Percentiles rank a stretch among this genome's conserved stretches.
These are phyloP conservation scores for Aurelia aurita DNA, from an alignment of 30 jellyfish, hydroid and myxozoan genomes.

Conservation along the genomic window DNA sequence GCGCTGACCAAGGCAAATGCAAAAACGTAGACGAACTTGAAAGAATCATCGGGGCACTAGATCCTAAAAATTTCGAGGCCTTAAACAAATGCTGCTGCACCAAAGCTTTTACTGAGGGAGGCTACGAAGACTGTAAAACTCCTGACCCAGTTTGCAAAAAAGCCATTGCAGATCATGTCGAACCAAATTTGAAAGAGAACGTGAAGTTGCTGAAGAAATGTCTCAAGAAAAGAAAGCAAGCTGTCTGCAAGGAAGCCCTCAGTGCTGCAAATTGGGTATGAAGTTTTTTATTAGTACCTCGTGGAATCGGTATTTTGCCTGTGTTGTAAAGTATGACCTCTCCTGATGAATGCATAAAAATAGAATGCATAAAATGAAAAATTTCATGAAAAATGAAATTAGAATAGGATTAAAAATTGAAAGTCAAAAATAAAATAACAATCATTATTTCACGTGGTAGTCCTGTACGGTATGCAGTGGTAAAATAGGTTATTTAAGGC, in stretches of 20 bases:
- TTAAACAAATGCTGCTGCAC: not conserved
- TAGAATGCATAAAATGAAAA: too few relatives aligned
- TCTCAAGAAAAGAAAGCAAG: not conserved
- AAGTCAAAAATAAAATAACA: too few relatives aligned
- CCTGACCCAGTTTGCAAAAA: constrained; percentile 4
- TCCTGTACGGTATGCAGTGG: too few relatives aligned
- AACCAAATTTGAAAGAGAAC: too few relatives aligned
- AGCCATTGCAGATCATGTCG: not conserved
- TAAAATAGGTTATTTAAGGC: too few relatives aligned
- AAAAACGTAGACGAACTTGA: not conserved
- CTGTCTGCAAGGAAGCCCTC: not conserved
- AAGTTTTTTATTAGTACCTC: too few relatives aligned
- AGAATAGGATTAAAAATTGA: too few relatives aligned
- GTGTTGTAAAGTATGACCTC: too few relatives aligned
- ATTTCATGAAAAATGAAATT: too few relatives aligned
- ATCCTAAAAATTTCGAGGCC: not conserved
- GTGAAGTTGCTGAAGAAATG: not conserved
- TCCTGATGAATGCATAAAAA: too few relatives aligned
- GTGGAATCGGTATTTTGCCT: too few relatives aligned
- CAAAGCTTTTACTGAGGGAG: not conserved
- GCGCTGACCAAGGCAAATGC: constrained; percentile 5
- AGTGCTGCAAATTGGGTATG: not conserved
- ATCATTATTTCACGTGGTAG: too few relatives aligned
- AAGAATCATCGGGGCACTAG: not conserved
- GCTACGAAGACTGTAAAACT: not conserved